Evolutionary conservation across 2,888 invertebrate genomes (phyloP), one percentile per base, ranked within the genome.

Genomic region (Stictocephala bisonia): DNA sequence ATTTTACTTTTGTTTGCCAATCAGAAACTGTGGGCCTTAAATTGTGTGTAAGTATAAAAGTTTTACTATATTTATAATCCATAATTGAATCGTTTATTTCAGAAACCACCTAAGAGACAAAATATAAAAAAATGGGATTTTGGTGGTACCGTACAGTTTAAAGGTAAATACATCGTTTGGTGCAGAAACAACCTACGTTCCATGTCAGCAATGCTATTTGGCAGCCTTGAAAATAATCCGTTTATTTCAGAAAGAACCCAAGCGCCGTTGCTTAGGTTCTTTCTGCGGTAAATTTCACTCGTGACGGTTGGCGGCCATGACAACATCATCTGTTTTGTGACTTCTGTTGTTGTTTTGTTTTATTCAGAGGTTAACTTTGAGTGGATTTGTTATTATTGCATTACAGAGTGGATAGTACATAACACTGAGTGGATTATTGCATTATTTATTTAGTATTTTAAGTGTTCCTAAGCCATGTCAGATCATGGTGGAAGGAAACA

Each of bases 221-320:
- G 67, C 35, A 69, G 69, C 60, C 50, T 27, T 58, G 60, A 48
- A 69, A 69, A 72, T 27, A 58, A 69, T 60, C 31, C 68, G 67
- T 68, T 73, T 73, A 73, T 68, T 69, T 67, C 41, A 69, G 68
- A 67, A 72, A 72, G 40, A 72, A 67, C 56, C 68, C 40, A 72
- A 68, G 26, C 44, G 68, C 56, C 51, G 68, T 67, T 44, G 40
- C 44, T 41, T 68, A 68, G 53, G 68, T 66, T 51, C 27, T 68
- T 68, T 73, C 56, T 68, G 56, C 56, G 56, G 68, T 73, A 73
- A 73, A 73, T 73, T 68, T 72, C 51, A 50, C 18, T 58, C 7
- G 40, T 18, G 18, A 35, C 24, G 64, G 40, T 64, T 40, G 64
- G 40, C 40, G 22, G 58, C 15, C 35, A 9, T 64, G 29, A 4